A percentile compares a stretch with the other conserved stretches of the same genome.
These are phyloP conservation scores for Pseudochromis fuscus DNA, from an alignment of 2,797 vertebrate species.

Conservation along the genomic window DNA sequence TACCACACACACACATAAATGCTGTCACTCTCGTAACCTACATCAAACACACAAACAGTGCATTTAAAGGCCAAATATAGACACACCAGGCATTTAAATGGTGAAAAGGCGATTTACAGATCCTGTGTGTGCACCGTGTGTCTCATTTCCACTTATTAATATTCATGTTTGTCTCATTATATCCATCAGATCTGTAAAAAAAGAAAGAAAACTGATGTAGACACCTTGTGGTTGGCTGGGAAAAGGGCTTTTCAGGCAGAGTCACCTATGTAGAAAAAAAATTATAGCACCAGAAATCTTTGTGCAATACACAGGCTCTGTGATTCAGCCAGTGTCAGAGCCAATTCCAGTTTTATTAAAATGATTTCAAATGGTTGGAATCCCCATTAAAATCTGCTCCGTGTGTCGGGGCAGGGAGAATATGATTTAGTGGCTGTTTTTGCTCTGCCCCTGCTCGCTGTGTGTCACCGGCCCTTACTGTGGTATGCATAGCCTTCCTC, in stretches of 20 bases:
- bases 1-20: slow-evolving; percentile 36
- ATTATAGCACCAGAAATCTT: slow-evolving; percentile 30
- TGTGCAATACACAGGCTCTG: slow-evolving; percentile 31
- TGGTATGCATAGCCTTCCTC: slow-evolving; percentile 83
- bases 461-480: slow-evolving; percentile 77
- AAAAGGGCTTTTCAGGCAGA: slow-evolving; percentile 25
- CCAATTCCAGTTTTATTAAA: slow-evolving; percentile 72
- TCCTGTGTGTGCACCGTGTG: slow-evolving; percentile 3
- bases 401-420: slow-evolving; percentile 56
- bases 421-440: slow-evolving; percentile 75
- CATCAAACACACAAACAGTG: slow-evolving; percentile 52
- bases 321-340: slow-evolving; percentile 65
- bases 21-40: slow-evolving; percentile 21
- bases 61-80: slow-evolving; percentile 45
- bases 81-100: slow-evolving; percentile 22
- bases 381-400: slow-evolving; percentile 68
- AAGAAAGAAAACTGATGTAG: slow-evolving; percentile 14
- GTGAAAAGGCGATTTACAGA: slow-evolving; percentile 3
- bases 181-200: slow-evolving; percentile 8
- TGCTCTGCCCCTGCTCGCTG: slow-evolving; percentile 58
- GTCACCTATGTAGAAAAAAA: slow-evolving; percentile 27
- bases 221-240: slow-evolving; percentile 8
- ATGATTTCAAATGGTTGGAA: slow-evolving; percentile 76
- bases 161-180: slow-evolving; percentile 20
- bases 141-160: slow-evolving; percentile 21